Evolutionary conservation across 2,113 vertebrate species (phyloP).

Genomic region (Suncus etruscus): DNA sequence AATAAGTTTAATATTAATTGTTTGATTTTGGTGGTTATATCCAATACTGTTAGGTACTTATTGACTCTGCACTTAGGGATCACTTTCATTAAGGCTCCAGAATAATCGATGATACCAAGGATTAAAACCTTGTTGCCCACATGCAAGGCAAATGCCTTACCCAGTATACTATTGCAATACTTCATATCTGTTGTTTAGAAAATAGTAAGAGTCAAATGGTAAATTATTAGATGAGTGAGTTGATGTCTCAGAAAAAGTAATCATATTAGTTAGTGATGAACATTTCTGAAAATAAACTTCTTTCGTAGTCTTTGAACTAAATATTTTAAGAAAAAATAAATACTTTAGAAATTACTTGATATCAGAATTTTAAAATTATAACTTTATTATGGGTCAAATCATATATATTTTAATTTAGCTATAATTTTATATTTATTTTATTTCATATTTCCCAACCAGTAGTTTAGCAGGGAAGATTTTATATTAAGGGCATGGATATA

Average conservation of each 20-base stretch:
- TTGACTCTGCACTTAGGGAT: background rate
- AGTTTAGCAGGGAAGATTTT: background rate
- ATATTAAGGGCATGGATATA: too few species aligned
- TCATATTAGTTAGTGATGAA: background rate
- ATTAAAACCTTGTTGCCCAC: too few species aligned
- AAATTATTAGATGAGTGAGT: slow-evolving; percentile 1
- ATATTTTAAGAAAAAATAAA: background rate
- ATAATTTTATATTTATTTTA: background rate
- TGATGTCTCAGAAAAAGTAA: background rate
- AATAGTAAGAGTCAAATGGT: background rate
- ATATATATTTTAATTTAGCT: background rate
- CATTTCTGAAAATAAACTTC: slow-evolving; percentile 1
- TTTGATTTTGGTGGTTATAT: too few species aligned
- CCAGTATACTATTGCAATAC: background rate
- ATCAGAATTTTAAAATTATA: background rate
- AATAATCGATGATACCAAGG: too few species aligned
- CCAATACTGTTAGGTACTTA: too few species aligned
- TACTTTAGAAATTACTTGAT: slow-evolving; percentile 15
- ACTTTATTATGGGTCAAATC: background rate
- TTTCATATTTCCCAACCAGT: background rate
- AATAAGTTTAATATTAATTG: too few species aligned
- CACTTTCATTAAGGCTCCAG: too few species aligned
- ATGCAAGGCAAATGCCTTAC: too few species aligned
- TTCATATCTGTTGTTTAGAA: background rate
- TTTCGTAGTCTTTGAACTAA: background rate